Base-by-base conservation (phyloP, 2,113 vertebrate species). In the Prietella phreatophila region DNA sequence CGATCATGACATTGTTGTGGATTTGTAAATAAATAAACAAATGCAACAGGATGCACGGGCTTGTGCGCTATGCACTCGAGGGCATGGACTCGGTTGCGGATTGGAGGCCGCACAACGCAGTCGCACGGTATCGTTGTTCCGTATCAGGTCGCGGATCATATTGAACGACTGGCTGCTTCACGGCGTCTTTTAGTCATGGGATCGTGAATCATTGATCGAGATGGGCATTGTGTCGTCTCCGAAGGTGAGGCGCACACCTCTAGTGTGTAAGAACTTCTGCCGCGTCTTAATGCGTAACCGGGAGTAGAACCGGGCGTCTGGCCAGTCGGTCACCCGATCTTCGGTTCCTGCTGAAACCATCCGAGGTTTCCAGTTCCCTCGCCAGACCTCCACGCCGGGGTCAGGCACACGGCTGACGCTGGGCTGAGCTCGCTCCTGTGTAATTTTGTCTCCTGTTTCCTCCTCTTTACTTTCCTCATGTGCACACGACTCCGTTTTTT, bases 361-460 rank as follows among this genome's bases (percentile, higher is more conserved):
- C 39, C 56, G 79, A 76, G 82, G 87, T 84, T 79, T 84, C 27
- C 33, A 60, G 63, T 88, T 86, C 60, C 85, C 53, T 71, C 14
- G 71, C 87, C 78, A 50, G 60, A 6, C 82, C 71, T 60, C 56
- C 82, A 58, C 10, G 14, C 42, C 10, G 55, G 58, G 56, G 65
- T 88, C 85, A 86, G 47, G 3, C 56, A 56, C 13, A 10, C 19
- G 14, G 42, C 27, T 30, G 76, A n/a, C 3, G 50, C 65, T 36
- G 47, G 50, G 65, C 65, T 9, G 9, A 85, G 47, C 83, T 69
- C 20, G 15, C 60, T 14, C 42, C 47, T 69, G 27, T 56, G 82
- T 65, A 61, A 75, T n/a, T 50, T 53, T 15, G 76, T 53, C 76
- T 79, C 25, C 47, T 7, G 75, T 53, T 55, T 60, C 42, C 61